Conservation (phyloP, 2,888 invertebrate genomes). For the Drosophila subquinaria region DNA sequence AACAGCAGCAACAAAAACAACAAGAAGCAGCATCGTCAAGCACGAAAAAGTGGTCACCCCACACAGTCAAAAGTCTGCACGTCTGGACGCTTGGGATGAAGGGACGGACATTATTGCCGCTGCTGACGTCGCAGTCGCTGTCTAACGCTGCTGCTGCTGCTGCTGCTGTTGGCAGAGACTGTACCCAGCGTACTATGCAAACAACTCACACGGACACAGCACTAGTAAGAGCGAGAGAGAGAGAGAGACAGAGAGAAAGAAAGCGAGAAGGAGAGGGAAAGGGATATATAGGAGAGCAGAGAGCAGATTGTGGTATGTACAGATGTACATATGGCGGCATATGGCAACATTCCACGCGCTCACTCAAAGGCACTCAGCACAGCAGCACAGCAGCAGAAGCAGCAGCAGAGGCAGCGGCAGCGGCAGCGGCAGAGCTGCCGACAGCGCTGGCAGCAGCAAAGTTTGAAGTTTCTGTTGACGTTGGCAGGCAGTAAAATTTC, state of each 20-base stretch:
- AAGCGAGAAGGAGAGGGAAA: constrained; percentile 6
- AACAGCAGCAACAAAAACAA: constrained; percentile 57
- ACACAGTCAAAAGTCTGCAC: constrained; percentile 78
- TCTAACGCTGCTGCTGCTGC: constrained; percentile 42
- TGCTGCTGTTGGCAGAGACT: constrained; percentile 67
- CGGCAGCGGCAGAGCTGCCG: constrained; percentile 13
- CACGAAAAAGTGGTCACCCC: constrained; percentile 79
- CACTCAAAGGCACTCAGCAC: constrained; percentile 60
- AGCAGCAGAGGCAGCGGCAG: constrained; percentile 28
- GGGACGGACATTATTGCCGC: constrained; percentile 71
- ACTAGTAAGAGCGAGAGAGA: constrained; percentile 1
- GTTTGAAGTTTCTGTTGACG: constrained; percentile 67
- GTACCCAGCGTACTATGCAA: constrained; percentile 68
- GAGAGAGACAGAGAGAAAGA: not conserved
- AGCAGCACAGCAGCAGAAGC: constrained; percentile 25
- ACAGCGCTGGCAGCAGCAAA: constrained; percentile 28
- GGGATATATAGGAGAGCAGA: constrained; percentile 36
- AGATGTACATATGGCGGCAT: constrained; percentile 75
- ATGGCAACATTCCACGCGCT: constrained; percentile 77
- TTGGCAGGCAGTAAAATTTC: constrained; percentile 70
- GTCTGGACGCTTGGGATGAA: constrained; percentile 68
- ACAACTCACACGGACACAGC: constrained; percentile 41
- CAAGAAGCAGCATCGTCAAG: constrained; percentile 60
- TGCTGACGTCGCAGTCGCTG: constrained; percentile 49
- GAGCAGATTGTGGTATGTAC: constrained; percentile 48